Conservation (phyloP, 2,113 vertebrate genomes). For the Ptyas mucosa region DNA sequence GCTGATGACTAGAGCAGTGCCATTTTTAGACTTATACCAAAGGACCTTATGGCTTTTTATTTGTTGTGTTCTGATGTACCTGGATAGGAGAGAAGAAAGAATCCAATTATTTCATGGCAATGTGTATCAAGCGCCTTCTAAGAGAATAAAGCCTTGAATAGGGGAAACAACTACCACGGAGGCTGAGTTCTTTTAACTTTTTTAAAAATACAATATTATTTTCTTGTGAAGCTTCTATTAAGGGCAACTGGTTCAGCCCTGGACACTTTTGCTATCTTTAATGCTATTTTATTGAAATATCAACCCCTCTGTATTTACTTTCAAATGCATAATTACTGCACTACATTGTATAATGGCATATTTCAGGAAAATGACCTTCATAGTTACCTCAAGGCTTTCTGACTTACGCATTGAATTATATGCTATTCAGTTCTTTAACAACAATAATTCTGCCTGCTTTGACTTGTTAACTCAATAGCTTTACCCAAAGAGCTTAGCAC, state of each 20-base stretch:
- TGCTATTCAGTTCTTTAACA: fast-evolving
- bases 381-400: fast-evolving
- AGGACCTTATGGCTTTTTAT: not conserved
- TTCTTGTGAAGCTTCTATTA: slow-evolving; percentile 13
- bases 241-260: slow-evolving; percentile 7
- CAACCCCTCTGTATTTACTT: fast-evolving
- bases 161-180: not conserved
- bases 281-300: not conserved
- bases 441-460: fast-evolving
- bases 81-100: not conserved
- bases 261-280: not conserved
- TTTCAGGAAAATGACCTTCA: fast-evolving
- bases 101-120: slow-evolving; percentile 25
- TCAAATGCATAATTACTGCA: not conserved
- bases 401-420: not conserved
- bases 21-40: not conserved
- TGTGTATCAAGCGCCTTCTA: not conserved
- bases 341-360: fast-evolving
- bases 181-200: slow-evolving; percentile 2
- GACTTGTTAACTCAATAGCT: fast-evolving
- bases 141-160: slow-evolving; percentile 37
- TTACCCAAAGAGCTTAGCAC: not conserved
- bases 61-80: slow-evolving; percentile 1
- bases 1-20: slow-evolving; percentile 37
- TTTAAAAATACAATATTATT: not conserved